Evolutionary conservation across 2,113 vertebrate species (phyloP).

Genomic region (Phalacrocorax pelagicus): DNA sequence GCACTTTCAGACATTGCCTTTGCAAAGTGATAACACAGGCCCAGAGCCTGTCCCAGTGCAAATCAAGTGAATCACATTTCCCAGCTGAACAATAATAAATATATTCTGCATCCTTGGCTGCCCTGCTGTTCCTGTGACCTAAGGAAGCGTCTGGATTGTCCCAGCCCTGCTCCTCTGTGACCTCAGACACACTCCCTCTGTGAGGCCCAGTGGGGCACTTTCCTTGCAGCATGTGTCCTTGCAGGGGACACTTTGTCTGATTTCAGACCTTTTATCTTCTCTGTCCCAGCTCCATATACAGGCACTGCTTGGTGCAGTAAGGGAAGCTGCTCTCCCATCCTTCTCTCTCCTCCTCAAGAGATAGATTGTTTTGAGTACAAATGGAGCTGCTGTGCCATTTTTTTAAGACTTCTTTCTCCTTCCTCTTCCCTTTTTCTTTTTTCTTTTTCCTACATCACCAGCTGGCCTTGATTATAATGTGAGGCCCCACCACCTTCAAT

Average conservation of each 20-base stretch:
- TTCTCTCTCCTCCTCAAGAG: not conserved
- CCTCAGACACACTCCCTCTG: not conserved
- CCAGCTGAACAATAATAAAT: not conserved
- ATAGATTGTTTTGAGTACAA: not conserved
- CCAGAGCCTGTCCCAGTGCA: not conserved
- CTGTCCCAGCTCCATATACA: not conserved
- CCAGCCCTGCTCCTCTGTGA: not conserved
- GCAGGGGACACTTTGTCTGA: not conserved
- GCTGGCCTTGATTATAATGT: constrained; percentile 14
- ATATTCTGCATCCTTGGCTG: not conserved
- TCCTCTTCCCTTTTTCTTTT: not conserved
- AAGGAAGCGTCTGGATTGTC: not conserved
- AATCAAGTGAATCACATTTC: constrained; percentile 6
- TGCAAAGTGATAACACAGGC: not conserved
- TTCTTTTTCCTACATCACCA: not conserved
- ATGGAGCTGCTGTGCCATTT: not conserved
- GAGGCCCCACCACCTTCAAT: constrained; percentile 24
- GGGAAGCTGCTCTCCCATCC: not conserved
- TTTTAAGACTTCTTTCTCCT: not conserved
- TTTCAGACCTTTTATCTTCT: not conserved
- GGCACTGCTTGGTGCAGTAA: not conserved
- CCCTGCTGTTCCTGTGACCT: not conserved
- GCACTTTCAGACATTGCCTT: not conserved
- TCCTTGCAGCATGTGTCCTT: not conserved
- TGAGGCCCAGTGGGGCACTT: not conserved